These are phyloP conservation scores for Burhinus oedicnemus DNA, from an alignment of 2,113 vertebrate species.

Conservation along the genomic window DNA sequence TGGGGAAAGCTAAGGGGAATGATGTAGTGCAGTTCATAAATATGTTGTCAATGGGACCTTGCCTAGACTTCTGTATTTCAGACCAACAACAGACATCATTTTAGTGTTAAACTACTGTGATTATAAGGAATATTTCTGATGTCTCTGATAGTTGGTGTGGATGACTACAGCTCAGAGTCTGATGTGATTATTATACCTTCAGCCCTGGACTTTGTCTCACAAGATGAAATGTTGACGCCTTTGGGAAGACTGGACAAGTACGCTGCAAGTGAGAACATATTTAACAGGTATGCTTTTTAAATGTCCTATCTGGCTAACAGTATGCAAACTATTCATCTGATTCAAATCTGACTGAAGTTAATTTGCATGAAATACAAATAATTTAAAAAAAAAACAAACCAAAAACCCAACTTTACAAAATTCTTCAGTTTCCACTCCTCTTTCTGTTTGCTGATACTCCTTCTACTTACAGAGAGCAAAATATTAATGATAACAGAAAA, in stretches of 20 bases:
- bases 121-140: conserved; percentile 84
- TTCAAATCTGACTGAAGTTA: background rate
- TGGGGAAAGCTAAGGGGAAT: background rate
- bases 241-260: conserved; percentile 92
- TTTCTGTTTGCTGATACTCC: background rate
- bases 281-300: conserved; percentile 83
- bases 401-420: background rate
- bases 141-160: conserved; percentile 92
- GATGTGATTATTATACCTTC: conserved; percentile 91
- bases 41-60: background rate
- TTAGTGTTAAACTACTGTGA: conserved; percentile 64
- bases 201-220: conserved; percentile 93
- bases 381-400: background rate
- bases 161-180: conserved; percentile 94
- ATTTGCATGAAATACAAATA: background rate
- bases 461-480: background rate
- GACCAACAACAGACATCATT: conserved; percentile 44
- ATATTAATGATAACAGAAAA: background rate
- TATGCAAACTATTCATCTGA: background rate
- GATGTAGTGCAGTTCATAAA: background rate
- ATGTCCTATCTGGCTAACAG: background rate
- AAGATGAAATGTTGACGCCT: conserved; percentile 94
- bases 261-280: conserved; percentile 90
- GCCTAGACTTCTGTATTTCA: conserved; percentile 1
- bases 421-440: background rate